Percentiles rank a stretch among this genome's conserved stretches.
These are phyloP conservation scores for Leptinotarsa haldemani DNA, from an alignment of 2,888 invertebrate genomes.

Conservation along the genomic window DNA sequence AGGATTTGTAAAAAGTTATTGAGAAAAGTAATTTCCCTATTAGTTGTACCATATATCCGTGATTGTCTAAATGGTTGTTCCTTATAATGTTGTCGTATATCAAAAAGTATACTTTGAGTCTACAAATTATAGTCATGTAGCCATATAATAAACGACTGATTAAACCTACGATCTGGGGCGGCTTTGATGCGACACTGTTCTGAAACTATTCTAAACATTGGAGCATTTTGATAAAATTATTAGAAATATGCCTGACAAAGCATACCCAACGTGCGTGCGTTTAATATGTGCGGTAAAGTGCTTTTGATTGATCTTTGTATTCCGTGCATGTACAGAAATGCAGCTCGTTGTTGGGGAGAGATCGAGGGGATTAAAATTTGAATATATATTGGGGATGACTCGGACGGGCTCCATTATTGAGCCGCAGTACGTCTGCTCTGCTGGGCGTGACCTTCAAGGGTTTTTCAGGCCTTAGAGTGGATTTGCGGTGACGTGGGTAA, in stretches of 20 bases:
- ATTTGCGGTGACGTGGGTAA: constrained; percentile 29
- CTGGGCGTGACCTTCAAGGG: constrained; percentile 45
- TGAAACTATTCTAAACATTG: constrained; percentile 18
- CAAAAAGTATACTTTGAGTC: too few species aligned
- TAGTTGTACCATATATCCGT: too few species aligned
- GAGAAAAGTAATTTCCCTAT: too few species aligned
- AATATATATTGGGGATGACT: constrained; percentile 64
- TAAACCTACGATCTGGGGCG: too few species aligned
- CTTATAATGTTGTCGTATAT: too few species aligned
- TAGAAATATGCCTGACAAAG: constrained; percentile 30
- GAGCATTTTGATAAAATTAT: constrained; percentile 34
- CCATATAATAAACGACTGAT: too few species aligned
- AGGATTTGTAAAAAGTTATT: too few species aligned
- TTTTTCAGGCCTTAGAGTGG: constrained; percentile 44
- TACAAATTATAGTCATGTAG: too few species aligned
- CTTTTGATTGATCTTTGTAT: constrained; percentile 62
- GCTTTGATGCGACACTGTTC: background rate
- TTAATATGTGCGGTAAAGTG: constrained; percentile 47
- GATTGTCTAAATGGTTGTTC: too few species aligned
- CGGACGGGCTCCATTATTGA: constrained; percentile 53
- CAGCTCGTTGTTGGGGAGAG: constrained; percentile 51
- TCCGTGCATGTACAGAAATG: constrained; percentile 61
- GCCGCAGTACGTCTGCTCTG: constrained; percentile 40
- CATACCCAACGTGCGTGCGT: constrained; percentile 42
- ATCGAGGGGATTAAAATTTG: constrained; percentile 61